These are phyloP conservation scores for Notamacropus eugenii DNA, from an alignment of 2,797 vertebrate species.

Conservation along the genomic window DNA sequence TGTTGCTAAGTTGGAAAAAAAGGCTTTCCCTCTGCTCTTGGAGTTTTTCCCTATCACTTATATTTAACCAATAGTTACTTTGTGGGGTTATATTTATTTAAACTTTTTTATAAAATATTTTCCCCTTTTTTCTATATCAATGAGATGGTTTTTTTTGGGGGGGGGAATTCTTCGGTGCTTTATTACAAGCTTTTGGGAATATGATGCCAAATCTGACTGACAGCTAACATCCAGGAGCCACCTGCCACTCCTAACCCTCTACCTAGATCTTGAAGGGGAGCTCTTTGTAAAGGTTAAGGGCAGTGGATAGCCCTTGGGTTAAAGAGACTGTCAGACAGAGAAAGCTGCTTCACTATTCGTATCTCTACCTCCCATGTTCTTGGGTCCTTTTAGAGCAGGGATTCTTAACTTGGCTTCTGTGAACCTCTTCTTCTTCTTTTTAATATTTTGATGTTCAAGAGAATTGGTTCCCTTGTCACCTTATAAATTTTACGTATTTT, in stretches of 20 bases:
- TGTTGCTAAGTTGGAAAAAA: conserved; percentile 60
- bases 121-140: neutral
- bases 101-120: conserved; percentile 16
- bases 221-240: neutral
- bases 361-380: neutral
- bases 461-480: neutral
- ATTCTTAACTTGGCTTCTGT: neutral
- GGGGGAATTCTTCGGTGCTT: neutral
- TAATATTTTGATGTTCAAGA: neutral
- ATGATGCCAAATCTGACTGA: neutral
- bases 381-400: conserved; percentile 19
- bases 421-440: neutral
- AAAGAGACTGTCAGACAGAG: conserved; percentile 32
- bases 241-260: neutral
- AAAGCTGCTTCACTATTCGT: neutral
- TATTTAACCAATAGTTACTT: conserved; percentile 55
- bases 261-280: conserved; percentile 12
- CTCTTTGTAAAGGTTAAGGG: conserved; percentile 49
- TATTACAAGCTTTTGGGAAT: neutral
- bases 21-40: conserved; percentile 53
- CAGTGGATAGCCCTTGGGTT: neutral
- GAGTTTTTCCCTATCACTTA: conserved; percentile 11
- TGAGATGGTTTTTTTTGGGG: neutral
- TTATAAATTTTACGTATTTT: neutral
- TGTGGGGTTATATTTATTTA: conserved; percentile 36